These are phyloP conservation scores for Tympanuchus pallidicinctus DNA, from an alignment of 2,113 vertebrate species.

Conservation along the genomic window DNA sequence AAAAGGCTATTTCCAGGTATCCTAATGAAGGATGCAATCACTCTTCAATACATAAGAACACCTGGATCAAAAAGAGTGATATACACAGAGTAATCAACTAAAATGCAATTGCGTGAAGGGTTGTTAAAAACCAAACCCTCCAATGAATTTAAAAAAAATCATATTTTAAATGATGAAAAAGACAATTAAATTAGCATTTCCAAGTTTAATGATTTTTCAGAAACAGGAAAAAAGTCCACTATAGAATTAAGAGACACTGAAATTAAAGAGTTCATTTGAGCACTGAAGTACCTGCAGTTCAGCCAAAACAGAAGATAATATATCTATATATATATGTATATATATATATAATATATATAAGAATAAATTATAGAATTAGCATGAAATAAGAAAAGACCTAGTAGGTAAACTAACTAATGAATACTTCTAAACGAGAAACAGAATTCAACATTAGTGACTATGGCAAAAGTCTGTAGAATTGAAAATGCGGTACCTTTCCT, in stretches of 20 bases:
- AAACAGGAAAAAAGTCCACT: not conserved
- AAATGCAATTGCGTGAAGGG: not conserved
- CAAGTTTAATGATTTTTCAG: not conserved
- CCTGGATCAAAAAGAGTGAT: not conserved
- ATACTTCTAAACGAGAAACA: not conserved
- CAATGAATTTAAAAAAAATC: not conserved
- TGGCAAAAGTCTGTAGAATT: not conserved
- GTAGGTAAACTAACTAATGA: not conserved
- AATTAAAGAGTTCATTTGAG: not conserved
- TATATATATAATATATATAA: too few relatives aligned
- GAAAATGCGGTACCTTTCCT: not conserved
- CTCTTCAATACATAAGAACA: not conserved
- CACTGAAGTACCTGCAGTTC: not conserved
- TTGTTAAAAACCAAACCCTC: rapidly evolving
- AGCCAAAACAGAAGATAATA: not conserved
- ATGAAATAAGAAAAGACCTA: not conserved
- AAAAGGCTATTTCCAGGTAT: not conserved
- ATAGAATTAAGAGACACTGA: not conserved
- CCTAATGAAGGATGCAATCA: not conserved
- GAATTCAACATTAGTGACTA: not conserved
- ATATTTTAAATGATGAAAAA: not conserved
- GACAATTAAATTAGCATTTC: not conserved
- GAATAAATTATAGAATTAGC: not conserved
- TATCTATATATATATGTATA: too few relatives aligned
- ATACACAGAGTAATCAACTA: not conserved